Conservation (phyloP, 2,888 invertebrate genomes). For the Brachyptera risi region DNA sequence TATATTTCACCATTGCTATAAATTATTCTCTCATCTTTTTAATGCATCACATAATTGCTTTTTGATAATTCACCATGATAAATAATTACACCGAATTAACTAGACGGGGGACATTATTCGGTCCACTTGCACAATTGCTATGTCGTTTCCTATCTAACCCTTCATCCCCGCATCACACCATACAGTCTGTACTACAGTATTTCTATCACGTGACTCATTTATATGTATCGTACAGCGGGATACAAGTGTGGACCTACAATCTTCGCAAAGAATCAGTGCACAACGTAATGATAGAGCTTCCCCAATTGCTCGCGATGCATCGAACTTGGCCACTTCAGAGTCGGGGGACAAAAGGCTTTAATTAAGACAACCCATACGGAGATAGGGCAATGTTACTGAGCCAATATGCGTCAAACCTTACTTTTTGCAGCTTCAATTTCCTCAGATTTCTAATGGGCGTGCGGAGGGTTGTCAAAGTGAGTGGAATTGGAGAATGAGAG, state of each 20-base stretch:
- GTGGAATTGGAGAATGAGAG: background rate
- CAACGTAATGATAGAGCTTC: constrained; percentile 20
- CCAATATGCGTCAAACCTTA: background rate
- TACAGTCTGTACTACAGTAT: too few relatives aligned
- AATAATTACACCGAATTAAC: too few relatives aligned
- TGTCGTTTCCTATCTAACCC: background rate
- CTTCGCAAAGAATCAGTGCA: constrained; percentile 20
- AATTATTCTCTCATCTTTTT: too few relatives aligned
- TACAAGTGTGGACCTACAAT: background rate
- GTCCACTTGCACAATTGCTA: too few relatives aligned
- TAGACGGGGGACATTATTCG: too few relatives aligned
- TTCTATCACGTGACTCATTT: constrained; percentile 19
- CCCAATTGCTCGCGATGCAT: constrained; percentile 3
- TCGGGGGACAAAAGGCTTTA: constrained; percentile 26
- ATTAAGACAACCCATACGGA: constrained; percentile 22
- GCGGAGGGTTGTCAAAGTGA: constrained; percentile 2
- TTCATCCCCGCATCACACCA: too few relatives aligned
- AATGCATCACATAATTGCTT: too few relatives aligned
- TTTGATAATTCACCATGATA: too few relatives aligned
- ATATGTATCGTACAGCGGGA: background rate
- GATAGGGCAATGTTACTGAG: constrained; percentile 16
- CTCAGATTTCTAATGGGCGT: constrained; percentile 4
- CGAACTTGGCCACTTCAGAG: background rate
- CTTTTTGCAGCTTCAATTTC: background rate
- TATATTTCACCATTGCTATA: too few relatives aligned